These are phyloP conservation scores for Glyptemys insculpta DNA, from an alignment of 2,797 vertebrate species.

Conservation along the genomic window DNA sequence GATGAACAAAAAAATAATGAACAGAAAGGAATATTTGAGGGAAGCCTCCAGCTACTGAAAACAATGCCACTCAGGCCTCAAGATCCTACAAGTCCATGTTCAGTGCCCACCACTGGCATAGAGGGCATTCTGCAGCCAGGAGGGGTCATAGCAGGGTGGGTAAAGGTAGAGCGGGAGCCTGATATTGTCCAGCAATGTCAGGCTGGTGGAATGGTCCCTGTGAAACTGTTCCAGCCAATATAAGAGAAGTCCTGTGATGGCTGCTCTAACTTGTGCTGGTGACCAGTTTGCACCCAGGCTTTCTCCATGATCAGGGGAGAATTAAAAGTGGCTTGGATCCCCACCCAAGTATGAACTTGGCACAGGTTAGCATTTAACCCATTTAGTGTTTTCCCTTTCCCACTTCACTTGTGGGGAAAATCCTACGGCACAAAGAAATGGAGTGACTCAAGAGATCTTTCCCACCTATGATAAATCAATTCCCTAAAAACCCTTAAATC, in stretches of 20 bases:
- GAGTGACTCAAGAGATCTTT: neutral
- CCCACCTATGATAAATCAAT: neutral
- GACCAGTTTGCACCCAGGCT: neutral
- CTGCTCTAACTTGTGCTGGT: neutral
- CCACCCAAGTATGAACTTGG: neutral
- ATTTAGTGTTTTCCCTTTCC: neutral
- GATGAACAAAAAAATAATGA: neutral
- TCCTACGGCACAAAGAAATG: fast-evolving
- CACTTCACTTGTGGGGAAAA: fast-evolving
- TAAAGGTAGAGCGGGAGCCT: neutral
- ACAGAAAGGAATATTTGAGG: neutral
- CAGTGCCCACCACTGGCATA: neutral
- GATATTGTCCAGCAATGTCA: neutral
- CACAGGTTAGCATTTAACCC: fast-evolving
- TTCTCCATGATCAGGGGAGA: neutral
- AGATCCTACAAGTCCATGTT: neutral
- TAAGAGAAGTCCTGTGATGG: fast-evolving
- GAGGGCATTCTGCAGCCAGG: neutral
- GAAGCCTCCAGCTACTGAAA: neutral
- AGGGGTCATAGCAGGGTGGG: neutral
- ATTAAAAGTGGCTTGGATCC: neutral
- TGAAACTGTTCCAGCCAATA: neutral
- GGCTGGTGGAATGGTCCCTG: neutral
- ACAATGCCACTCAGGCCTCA: neutral
- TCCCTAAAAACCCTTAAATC: neutral